Evolutionary conservation across 2,888 invertebrate genomes (phyloP).

Genomic region (Drosophila subquinaria): DNA sequence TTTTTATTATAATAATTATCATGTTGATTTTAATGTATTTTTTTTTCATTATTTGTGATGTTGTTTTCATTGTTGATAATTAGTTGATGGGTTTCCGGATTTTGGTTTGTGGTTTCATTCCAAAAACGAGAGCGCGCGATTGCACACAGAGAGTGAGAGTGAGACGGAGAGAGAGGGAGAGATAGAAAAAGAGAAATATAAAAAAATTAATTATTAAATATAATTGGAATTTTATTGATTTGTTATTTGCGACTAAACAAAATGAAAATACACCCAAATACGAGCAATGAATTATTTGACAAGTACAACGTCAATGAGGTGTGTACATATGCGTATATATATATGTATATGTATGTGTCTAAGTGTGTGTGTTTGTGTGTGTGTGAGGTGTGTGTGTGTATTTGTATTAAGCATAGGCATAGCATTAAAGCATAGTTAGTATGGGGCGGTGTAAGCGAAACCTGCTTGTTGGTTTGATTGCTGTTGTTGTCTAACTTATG

Average conservation of each 20-base stretch:
- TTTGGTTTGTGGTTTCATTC: conserved; percentile 12
- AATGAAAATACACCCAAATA: conserved; percentile 76
- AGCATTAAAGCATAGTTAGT: conserved; percentile 29
- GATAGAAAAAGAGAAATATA: conserved; percentile 40
- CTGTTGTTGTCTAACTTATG: conserved; percentile 26
- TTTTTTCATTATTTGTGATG: conserved; percentile 8
- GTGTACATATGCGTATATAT: conserved; percentile 2
- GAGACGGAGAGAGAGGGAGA: conserved; percentile 20
- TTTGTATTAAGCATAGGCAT: neutral
- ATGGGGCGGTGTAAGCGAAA: conserved; percentile 46
- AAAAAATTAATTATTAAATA: conserved; percentile 76
- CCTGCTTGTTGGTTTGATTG: conserved; percentile 25
- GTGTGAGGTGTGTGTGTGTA: conserved; percentile 21
- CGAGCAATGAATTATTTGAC: conserved; percentile 80
- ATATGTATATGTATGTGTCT: conserved; percentile 45
- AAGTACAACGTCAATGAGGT: conserved; percentile 76
- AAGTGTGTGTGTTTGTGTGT: conserved; percentile 22
- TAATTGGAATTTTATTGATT: conserved; percentile 80
- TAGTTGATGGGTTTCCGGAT: conserved; percentile 34
- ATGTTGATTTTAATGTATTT: neutral
- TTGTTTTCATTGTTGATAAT: conserved; percentile 32
- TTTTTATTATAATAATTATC: no score
- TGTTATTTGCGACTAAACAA: conserved; percentile 77
- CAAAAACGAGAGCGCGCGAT: neutral
- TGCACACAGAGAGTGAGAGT: conserved; percentile 36